Percentiles rank a stretch among this genome's conserved stretches.
Evolutionary conservation across 2,797 vertebrate genomes (phyloP).

Genomic region (Syngnathus rostellatus): DNA sequence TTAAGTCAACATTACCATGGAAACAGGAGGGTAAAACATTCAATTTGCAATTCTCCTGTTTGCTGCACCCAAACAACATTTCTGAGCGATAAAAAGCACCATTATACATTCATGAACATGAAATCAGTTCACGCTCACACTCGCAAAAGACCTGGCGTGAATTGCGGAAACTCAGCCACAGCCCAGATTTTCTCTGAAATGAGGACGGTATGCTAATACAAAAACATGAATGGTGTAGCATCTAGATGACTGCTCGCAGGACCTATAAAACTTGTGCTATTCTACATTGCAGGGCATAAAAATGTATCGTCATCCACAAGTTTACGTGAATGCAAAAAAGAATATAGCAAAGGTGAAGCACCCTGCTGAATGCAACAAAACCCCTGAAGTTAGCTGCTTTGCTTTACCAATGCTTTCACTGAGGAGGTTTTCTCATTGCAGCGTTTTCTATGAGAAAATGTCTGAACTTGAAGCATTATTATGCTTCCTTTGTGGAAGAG

Average conservation of each 20-base stretch:
- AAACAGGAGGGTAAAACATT: background rate
- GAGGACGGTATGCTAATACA: background rate
- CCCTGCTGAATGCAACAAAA: constrained; percentile 12
- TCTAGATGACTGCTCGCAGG: background rate
- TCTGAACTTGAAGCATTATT: background rate
- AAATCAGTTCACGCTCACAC: background rate
- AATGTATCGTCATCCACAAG: constrained; percentile 14
- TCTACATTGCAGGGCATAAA: background rate
- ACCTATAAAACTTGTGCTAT: background rate
- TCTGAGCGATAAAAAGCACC: background rate
- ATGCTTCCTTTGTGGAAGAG: background rate
- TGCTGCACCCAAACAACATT: background rate
- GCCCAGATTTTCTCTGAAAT: background rate
- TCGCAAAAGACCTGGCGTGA: background rate
- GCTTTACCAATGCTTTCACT: constrained; percentile 8
- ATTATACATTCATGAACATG: background rate
- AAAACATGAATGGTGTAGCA: background rate
- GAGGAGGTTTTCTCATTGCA: background rate
- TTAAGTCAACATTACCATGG: background rate
- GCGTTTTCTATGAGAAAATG: background rate
- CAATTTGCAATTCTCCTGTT: background rate
- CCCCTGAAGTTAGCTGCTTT: constrained; percentile 18
- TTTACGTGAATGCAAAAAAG: constrained; percentile 15
- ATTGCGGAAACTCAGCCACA: background rate
- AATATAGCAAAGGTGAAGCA: background rate